These are phyloP conservation scores for Rotaria socialis DNA, from an alignment of 2,888 invertebrate genomes.

Conservation along the genomic window DNA sequence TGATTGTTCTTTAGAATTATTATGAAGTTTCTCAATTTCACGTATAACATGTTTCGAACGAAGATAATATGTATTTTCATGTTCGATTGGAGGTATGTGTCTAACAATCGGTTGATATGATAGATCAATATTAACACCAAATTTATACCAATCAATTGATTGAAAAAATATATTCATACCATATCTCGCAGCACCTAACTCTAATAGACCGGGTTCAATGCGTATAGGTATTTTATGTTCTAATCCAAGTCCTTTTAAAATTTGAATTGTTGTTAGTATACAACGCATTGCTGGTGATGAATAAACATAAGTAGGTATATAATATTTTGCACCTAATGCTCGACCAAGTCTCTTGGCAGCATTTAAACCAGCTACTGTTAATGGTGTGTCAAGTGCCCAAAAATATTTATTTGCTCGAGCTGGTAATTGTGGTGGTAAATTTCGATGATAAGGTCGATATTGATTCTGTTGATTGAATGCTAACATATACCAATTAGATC, in stretches of 20 bases:
- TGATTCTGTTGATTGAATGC: constrained; percentile 71
- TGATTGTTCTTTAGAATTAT: neutral
- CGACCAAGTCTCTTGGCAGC: constrained; percentile 73
- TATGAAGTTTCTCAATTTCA: constrained; percentile 26
- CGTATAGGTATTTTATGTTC: constrained; percentile 50
- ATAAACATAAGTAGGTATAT: constrained; percentile 73
- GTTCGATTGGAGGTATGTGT: neutral
- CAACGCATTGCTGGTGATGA: constrained; percentile 84
- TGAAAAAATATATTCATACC: neutral
- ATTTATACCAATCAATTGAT: neutral
- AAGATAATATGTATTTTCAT: neutral
- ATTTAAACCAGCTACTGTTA: constrained; percentile 79
- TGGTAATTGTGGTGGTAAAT: constrained; percentile 78
- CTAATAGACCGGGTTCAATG: constrained; percentile 85
- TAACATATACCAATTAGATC: constrained; percentile 73
- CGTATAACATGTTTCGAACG: constrained; percentile 30
- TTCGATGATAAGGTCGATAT: constrained; percentile 80
- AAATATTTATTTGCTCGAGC: constrained; percentile 69
- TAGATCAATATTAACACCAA: constrained; percentile 23
- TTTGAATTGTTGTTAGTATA: constrained; percentile 71
- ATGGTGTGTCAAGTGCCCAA: constrained; percentile 78
- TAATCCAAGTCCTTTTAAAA: constrained; percentile 63
- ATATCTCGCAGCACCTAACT: constrained; percentile 70
- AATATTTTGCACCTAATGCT: constrained; percentile 70
- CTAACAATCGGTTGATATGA: neutral